These are phyloP conservation scores for Delia radicum DNA, from an alignment of 1,140 invertebrate genomes.

Conservation along the genomic window DNA sequence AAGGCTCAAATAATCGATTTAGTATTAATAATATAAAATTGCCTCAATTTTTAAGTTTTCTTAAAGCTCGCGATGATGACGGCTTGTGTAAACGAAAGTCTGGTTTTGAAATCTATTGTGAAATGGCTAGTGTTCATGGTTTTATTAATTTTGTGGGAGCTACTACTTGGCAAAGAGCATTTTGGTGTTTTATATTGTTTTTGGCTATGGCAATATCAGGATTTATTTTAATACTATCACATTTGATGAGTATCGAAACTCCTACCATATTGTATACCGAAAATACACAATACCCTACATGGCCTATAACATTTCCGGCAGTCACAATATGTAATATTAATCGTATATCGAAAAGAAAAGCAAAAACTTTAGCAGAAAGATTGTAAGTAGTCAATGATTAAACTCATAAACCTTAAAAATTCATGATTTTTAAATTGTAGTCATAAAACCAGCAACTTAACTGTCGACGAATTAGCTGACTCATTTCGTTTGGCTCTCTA, in stretches of 20 bases:
- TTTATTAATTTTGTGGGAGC: constrained; percentile 45
- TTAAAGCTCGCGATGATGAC: constrained; percentile 43
- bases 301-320: constrained; percentile 67
- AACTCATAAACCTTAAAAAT: too few relatives aligned
- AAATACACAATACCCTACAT: constrained; percentile 64
- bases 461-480: background rate
- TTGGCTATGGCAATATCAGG: constrained; percentile 51
- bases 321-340: constrained; percentile 69
- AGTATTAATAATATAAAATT: background rate
- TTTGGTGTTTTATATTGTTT: constrained; percentile 57
- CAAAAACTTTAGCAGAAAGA: constrained; percentile 47
- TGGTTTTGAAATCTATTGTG: constrained; percentile 55
- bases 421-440: too few relatives aligned
- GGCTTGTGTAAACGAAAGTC: constrained; percentile 45
- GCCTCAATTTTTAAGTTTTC: constrained; percentile 34
- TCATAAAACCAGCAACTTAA: background rate
- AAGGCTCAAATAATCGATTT: background rate
- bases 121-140: constrained; percentile 55
- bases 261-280: constrained; percentile 61
- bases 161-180: constrained; percentile 45
- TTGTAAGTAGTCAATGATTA: constrained; percentile 23
- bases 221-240: constrained; percentile 53
- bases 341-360: constrained; percentile 42
- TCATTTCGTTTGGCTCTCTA: background rate
- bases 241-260: constrained; percentile 49